Evolutionary conservation across 2,888 invertebrate genomes (phyloP).

Genomic region (Chydorus sphaericus): DNA sequence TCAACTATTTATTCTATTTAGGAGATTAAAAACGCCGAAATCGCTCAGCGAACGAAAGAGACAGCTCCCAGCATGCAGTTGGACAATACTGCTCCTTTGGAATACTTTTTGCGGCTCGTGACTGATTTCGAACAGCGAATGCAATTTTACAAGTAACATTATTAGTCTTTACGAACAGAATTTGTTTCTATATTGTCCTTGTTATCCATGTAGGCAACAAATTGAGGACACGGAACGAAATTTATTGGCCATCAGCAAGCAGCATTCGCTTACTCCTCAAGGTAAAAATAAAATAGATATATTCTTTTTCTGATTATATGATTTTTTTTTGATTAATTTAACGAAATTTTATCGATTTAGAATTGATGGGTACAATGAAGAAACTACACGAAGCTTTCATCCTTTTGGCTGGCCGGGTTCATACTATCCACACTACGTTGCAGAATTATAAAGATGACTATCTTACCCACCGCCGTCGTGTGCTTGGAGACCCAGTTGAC

Average conservation of each 20-base stretch:
- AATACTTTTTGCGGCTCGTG: conserved; percentile 52
- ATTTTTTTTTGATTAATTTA: conserved; percentile 9
- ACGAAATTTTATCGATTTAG: conserved; percentile 32
- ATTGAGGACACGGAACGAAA: conserved; percentile 57
- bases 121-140: conserved; percentile 55
- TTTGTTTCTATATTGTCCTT: background rate
- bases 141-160: conserved; percentile 33
- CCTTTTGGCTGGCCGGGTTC: conserved; percentile 70
- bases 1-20: conserved; percentile 19
- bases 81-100: conserved; percentile 54
- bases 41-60: conserved; percentile 62
- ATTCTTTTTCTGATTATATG: conserved; percentile 14
- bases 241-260: conserved; percentile 47
- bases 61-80: conserved; percentile 58
- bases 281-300: conserved; percentile 29
- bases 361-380: conserved; percentile 59
- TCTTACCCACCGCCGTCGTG: conserved; percentile 59
- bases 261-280: conserved; percentile 48
- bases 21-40: conserved; percentile 53
- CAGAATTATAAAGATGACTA: conserved; percentile 72
- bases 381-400: conserved; percentile 75
- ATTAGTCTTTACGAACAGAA: conserved; percentile 22
- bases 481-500: conserved; percentile 58
- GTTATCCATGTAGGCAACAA: conserved; percentile 43
- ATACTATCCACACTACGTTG: conserved; percentile 56